These are phyloP conservation scores for Microctonus aethiopoides DNA, from an alignment of 2,888 invertebrate genomes.

Conservation along the genomic window DNA sequence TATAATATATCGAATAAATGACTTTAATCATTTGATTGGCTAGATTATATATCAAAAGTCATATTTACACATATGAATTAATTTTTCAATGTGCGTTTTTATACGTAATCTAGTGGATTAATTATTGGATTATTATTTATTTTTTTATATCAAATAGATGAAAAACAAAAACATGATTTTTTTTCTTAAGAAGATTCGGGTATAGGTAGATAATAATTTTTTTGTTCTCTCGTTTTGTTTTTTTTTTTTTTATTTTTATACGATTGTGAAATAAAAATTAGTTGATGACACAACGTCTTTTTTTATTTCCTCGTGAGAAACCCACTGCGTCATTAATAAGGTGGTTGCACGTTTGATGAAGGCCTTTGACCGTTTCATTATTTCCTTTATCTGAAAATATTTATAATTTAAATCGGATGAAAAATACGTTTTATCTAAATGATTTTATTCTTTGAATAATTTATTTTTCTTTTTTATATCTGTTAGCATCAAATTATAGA, in stretches of 20 bases:
- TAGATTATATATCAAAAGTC: neutral
- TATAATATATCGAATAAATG: neutral
- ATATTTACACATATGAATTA: constrained; percentile 1
- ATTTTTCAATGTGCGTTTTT: neutral
- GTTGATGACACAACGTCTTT: neutral
- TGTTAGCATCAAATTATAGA: too few relatives aligned
- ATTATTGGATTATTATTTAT: neutral
- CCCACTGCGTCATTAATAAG: neutral
- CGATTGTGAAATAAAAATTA: neutral
- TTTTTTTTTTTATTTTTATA: neutral
- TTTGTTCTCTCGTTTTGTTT: neutral
- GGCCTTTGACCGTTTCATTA: neutral
- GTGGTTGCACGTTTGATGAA: neutral
- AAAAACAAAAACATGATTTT: neutral
- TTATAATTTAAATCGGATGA: neutral
- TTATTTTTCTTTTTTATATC: too few relatives aligned
- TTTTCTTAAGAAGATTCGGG: too few relatives aligned
- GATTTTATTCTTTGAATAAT: neutral
- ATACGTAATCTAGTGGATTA: neutral
- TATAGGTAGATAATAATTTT: too few relatives aligned
- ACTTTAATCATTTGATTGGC: constrained; percentile 3
- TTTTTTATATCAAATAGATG: too few relatives aligned
- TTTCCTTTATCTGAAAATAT: neutral
- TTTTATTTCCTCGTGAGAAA: neutral
- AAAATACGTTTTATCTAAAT: neutral